Base-by-base conservation (phyloP, 2,113 vertebrate species). In the Clarias macrocephalus region DNA sequence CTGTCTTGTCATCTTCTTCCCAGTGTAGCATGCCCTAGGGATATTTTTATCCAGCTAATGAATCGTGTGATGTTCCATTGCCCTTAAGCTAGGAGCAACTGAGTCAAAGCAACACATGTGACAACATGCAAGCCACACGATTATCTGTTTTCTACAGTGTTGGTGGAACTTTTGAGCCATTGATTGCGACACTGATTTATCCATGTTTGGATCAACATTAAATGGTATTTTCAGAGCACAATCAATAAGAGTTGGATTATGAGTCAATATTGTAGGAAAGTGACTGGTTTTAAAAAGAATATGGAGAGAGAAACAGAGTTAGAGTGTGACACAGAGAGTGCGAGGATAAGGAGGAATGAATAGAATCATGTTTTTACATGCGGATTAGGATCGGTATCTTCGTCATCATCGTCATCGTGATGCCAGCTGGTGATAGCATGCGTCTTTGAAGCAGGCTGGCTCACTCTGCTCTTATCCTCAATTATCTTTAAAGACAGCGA, bases 341-440 rank as follows among this genome's bases (percentile, higher is more conserved):
- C 88, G 86, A 60, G 33, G 81, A 88, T 84, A 63, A 62, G 75
- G 73, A 85, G 80, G 60, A 85, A 90, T 83, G 85, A 91, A 93
- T 92, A 92, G 92, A 89, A 90, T 84, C 91, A 92, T 93, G 89
- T 89, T 87, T 89, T 94, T 90, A 92, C 93, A 90, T 92, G 94
- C 87, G 92, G 93, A 95, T 96, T 94, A 91, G 92, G 79, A 87
- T 92, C 86, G 63, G 89, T 95, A 95, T 96, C 87, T 87, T 62
- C 30, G 0, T 91, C 62, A 57, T 90, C 92, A 94, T 94, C 93
- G 90, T 73, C 82, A 83, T 89, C 88, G 82, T 83, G 93, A 95
- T 91, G 93, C 83, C 57, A 82, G 90, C 62, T 90, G 91, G 90
- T 91, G 91, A 91, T 88, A 92, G 89, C 80, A 80, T 88, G 68